Base-by-base conservation (phyloP, 2,797 vertebrate genomes). In the Hippopotamyrus pictus region DNA sequence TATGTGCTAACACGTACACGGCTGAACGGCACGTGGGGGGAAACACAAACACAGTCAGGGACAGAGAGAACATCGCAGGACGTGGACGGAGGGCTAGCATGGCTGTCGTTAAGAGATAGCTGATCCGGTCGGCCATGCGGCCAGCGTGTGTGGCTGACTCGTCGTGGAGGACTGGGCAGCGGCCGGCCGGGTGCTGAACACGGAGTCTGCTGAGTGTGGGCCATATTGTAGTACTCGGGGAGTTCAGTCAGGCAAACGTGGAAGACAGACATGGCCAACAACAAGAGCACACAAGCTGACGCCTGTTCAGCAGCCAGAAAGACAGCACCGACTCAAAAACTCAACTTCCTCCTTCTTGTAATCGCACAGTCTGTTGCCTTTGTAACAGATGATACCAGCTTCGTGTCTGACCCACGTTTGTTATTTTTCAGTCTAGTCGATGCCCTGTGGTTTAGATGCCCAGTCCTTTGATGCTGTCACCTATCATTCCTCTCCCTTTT, bases 241-340 rank as follows among this genome's bases (percentile, higher is more conserved):
- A 82, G 76, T 46, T 82, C 41, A 82, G 41, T 82, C 76, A 44
- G 76, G 76, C 76, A n/a, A 82, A 82, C 76, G 76, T 46, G 76
- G 17, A 46, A 46, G 37, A 44, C 76, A 82, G 41, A 82, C 76
- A 37, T n/a, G 41, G 41, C 76, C 76, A 82, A 22, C 41, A 82
- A 46, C 76, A n/a, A 82, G 37, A 82, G 41, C 37, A n/a, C 76
- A 82, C 37, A 73, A 44, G 76, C 41, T 82, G 76, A 82, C 8
- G 29, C 41, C 14, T 44, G 76, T 14, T 82, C 2, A 9, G 6
- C 41, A 82, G 76, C 76, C 37, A 46, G 41, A 82, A 82, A 82
- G 76, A 33, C 41, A 44, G 73, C 19, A 79, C 37, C 2, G 33
- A 44, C 37, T 82, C 41, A 82, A 22, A 44, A 73, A 37, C 69